These are phyloP conservation scores for Hofmannophila pseudospretella DNA, from an alignment of 2,888 invertebrate genomes.

Conservation along the genomic window DNA sequence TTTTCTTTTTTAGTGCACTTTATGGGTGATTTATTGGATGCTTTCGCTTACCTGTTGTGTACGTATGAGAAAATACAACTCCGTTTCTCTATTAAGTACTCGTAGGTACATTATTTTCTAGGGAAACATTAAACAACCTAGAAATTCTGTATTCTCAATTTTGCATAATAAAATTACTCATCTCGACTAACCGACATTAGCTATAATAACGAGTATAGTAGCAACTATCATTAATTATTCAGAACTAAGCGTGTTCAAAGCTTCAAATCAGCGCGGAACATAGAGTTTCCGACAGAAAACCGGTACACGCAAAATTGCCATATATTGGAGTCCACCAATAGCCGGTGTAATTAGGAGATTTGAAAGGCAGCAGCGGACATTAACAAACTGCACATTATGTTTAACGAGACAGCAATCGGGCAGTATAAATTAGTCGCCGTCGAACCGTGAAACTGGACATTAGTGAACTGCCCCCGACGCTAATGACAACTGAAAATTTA, in stretches of 20 bases:
- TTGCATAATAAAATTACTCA: too few relatives aligned
- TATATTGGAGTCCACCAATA: background rate
- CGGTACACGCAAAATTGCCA: constrained; percentile 1
- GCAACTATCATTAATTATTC: background rate
- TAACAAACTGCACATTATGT: constrained; percentile 34
- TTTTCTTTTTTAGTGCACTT: constrained; percentile 37
- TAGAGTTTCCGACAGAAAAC: background rate
- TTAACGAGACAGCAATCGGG: constrained; percentile 29
- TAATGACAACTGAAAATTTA: constrained; percentile 25
- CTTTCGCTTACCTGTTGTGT: background rate
- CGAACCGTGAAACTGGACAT: constrained; percentile 35
- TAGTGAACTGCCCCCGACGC: constrained; percentile 17
- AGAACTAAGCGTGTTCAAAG: background rate
- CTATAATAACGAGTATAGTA: background rate
- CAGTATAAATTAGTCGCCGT: constrained; percentile 35
- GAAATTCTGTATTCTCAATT: too few relatives aligned
- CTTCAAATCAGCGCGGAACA: background rate
- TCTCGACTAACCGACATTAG: background rate
- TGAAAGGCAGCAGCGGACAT: constrained; percentile 32
- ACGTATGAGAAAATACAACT: too few relatives aligned
- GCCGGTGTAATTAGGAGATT: constrained; percentile 33
- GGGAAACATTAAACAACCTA: too few relatives aligned
- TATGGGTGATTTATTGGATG: constrained; percentile 29
- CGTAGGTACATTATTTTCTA: too few relatives aligned
- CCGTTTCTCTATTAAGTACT: too few relatives aligned